Percentiles rank a stretch among this genome's conserved stretches.
These are phyloP conservation scores for Coracias cyanogaster DNA, from an alignment of 2,797 vertebrate genomes.

Conservation along the genomic window DNA sequence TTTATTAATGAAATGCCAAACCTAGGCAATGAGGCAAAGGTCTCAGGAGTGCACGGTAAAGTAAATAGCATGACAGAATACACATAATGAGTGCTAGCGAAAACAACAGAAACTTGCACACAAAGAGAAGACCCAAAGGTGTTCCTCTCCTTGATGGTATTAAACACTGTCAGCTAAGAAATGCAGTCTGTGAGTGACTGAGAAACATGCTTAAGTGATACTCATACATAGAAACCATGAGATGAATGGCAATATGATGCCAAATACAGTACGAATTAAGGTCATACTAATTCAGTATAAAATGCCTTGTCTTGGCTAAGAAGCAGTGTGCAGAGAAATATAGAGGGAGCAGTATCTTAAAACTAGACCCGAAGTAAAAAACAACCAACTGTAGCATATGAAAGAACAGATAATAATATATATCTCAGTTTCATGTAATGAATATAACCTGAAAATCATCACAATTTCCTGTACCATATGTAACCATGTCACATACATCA, in stretches of 20 bases:
- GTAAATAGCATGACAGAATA: constrained; percentile 36
- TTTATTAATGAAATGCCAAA: constrained; percentile 54
- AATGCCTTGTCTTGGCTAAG: constrained; percentile 6
- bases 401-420: background rate
- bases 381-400: background rate
- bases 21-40: background rate
- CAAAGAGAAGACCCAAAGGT: background rate
- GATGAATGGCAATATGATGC: background rate
- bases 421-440: background rate
- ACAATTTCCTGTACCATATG: background rate
- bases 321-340: background rate
- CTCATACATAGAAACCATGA: background rate
- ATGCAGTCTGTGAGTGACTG: background rate
- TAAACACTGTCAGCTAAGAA: background rate
- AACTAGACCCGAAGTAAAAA: constrained; percentile 12
- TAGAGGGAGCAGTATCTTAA: background rate
- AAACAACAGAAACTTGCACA: constrained; percentile 3
- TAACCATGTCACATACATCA: background rate
- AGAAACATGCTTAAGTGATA: background rate
- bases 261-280: background rate
- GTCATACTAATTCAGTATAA: background rate
- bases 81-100: background rate
- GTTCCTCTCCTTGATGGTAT: background rate
- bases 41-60: constrained; percentile 6
- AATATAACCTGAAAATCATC: background rate